A percentile compares a stretch with the other conserved stretches of the same genome.
Conservation (phyloP, 2,113 vertebrate genomes). For the Leiothrix lutea region DNA sequence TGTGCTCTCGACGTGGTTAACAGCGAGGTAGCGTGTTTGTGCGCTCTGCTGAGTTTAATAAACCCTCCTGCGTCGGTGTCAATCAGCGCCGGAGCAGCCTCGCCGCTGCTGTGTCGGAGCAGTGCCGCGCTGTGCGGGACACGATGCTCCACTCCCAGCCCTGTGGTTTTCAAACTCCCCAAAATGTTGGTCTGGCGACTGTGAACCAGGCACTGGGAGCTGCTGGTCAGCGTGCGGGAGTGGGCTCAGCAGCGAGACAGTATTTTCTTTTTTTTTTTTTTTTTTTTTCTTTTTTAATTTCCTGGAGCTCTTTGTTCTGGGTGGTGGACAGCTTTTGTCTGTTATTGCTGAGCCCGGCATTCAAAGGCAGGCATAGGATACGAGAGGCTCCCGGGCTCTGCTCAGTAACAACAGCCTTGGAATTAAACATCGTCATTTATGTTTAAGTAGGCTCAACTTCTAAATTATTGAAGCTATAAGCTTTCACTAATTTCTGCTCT, state of each 20-base stretch:
- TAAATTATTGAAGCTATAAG: slow-evolving; percentile 69
- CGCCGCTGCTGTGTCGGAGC: background rate
- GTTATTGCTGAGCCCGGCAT: slow-evolving; percentile 65
- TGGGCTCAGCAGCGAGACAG: background rate
- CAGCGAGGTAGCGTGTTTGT: background rate
- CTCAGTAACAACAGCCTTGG: slow-evolving; percentile 64
- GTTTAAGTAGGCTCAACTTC: slow-evolving; percentile 65
- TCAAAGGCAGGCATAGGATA: slow-evolving; percentile 52
- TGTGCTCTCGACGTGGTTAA: accelerated
- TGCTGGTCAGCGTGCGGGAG: background rate
- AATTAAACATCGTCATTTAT: slow-evolving; percentile 63
- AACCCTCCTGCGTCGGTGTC: background rate
- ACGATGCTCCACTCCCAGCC: background rate
- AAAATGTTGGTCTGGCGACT: background rate
- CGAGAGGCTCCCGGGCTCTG: slow-evolving; percentile 55
- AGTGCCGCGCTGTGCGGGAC: background rate
- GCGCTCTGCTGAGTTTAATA: background rate
- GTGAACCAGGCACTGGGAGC: background rate
- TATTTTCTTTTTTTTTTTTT: background rate
- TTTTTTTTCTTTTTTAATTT: slow-evolving; percentile 62
- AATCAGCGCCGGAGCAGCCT: background rate
- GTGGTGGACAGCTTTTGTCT: slow-evolving; percentile 78
- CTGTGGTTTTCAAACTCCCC: background rate
- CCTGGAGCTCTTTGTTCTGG: slow-evolving; percentile 74
- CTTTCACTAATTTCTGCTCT: slow-evolving; percentile 53